Evolutionary conservation across 2,888 invertebrate genomes (phyloP).

Genomic region (Lamellibrachia satsuma): DNA sequence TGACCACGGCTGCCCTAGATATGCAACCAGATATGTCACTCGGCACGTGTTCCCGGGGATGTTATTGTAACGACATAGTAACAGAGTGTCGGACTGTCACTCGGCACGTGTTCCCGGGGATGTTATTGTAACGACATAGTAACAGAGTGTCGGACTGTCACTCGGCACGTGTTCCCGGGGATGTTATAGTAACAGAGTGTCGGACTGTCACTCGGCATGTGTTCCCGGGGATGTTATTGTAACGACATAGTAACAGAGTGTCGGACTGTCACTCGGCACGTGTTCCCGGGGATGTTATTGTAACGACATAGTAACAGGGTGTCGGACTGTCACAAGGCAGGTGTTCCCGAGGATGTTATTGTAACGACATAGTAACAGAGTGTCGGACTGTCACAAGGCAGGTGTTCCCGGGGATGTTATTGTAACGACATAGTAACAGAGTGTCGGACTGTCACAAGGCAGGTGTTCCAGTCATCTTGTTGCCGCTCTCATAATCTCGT

Average conservation of each 20-base stretch:
- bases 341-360: not conserved
- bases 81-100: no score
- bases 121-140: not conserved
- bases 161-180: not conserved
- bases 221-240: not conserved
- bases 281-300: not conserved
- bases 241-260: no score
- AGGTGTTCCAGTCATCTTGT: no score
- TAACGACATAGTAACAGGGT: no score
- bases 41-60: not conserved
- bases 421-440: no score
- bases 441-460: no score
- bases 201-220: not conserved
- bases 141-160: not conserved
- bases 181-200: not conserved
- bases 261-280: not conserved
- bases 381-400: no score
- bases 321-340: not conserved
- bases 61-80: not conserved
- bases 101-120: not conserved
- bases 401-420: not conserved
- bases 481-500: no score
- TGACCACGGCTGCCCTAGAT: not conserved
- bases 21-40: not conserved
- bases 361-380: no score